phyloP scores from a whole-genome alignment of 1,140 invertebrate species.

The Panulirus ornatus region DNA sequence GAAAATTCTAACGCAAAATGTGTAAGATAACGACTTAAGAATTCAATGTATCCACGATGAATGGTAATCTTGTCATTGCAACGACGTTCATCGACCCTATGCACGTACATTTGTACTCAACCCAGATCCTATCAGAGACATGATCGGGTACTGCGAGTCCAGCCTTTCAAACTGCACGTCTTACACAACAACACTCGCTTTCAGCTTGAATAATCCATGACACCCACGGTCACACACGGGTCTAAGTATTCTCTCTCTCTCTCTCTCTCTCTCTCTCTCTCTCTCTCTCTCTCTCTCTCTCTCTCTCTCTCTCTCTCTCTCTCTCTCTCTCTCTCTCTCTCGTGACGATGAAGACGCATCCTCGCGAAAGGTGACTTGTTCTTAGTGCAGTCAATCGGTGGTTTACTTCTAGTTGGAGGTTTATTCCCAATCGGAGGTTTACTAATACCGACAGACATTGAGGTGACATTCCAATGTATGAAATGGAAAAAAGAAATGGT shows the following conservation, averaged over 20 bases:
- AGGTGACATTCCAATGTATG: background rate
- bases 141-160: background rate
- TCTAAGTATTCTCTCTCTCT: background rate
- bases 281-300: slow-evolving; percentile 17
- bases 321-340: too few species aligned
- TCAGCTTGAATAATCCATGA: background rate
- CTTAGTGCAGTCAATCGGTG: background rate
- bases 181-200: background rate
- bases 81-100: background rate
- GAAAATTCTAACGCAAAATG: background rate
- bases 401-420: background rate
- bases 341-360: too few species aligned
- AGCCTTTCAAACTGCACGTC: background rate
- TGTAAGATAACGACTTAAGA: background rate
- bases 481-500: too few species aligned
- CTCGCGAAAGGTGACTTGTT: background rate
- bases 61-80: background rate
- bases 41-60: background rate
- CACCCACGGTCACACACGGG: background rate
- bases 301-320: slow-evolving; percentile 17
- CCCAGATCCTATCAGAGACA: too few species aligned
- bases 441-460: background rate
- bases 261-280: slow-evolving; percentile 3
- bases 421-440: background rate
- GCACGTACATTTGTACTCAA: background rate